Evolutionary conservation across 1,140 invertebrate genomes (phyloP), one percentile per base, ranked within the genome.

Genomic region (Acromyrmex echinatior): DNA sequence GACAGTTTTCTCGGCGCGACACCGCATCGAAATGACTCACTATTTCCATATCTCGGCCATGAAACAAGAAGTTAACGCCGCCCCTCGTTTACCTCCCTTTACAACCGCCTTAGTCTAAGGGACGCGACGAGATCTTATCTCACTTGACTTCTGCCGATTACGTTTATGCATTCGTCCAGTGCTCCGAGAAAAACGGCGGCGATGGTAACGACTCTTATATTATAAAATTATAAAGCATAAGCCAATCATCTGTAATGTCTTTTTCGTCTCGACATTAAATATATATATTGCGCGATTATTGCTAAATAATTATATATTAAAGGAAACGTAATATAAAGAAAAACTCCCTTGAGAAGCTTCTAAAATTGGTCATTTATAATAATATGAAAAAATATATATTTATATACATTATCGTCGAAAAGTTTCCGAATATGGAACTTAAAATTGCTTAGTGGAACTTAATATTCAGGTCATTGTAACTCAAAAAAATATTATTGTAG

Each of bases 31-130:
- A 89, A 90, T 87, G 88, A 88, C 88, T 90, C 87, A 90, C 87
- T 76, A 80, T 89, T 89, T 73, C 86, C 79, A 60, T 76, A 31
- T 51, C 39, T 16, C 60, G 66, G 56, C 62, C 74, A 49, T 88
- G 84, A 90, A 90, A 88, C 86, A 84, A 84, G 76, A 90, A 88
- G 76, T 81, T 70, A 90, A 91, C 88, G 56, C 56, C 65, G 84
- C 45, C 66, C 73, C 89, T 79, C 88, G 88, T 91, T 90, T 84
- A 90, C 28, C 3, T 31, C 28, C 28, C 28, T 91, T 90, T 84
- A 90, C 82, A 84, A 77, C 65, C 85, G 78, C 87, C 56, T 88
- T 90, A 82, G 79, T 88, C 77, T 84, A 60, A 86, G 39, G 39
- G 68, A 73, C 25, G 58, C 35, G 45, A 73, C 53, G 35, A 82